Conservation (phyloP, 2,113 vertebrate species). For the Sylvietta virens region DNA sequence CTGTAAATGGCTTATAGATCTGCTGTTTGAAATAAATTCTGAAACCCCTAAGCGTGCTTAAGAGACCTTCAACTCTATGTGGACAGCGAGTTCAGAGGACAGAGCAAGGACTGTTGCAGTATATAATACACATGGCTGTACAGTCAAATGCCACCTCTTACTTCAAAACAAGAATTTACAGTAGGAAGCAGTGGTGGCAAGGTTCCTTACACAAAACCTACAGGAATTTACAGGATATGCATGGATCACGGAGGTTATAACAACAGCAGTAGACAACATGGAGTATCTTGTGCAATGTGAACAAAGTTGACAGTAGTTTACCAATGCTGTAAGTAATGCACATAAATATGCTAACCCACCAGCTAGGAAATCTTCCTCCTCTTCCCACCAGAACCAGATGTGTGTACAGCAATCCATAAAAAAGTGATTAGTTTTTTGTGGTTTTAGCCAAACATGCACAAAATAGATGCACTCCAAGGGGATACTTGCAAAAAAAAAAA, state of each 20-base stretch:
- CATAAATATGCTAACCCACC: slow-evolving; percentile 5
- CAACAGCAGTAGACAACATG: slow-evolving; percentile 37
- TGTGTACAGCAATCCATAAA: background rate
- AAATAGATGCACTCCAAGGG: background rate
- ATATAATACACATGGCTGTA: slow-evolving; percentile 50
- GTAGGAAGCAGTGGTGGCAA: slow-evolving; percentile 31
- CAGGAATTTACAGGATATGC: slow-evolving; percentile 36
- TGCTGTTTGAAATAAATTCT: slow-evolving; percentile 27
- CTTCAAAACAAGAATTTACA: slow-evolving; percentile 49
- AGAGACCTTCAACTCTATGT: slow-evolving; percentile 10
- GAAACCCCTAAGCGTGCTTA: slow-evolving; percentile 42
- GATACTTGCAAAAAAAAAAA: background rate
- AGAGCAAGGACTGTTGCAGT: slow-evolving; percentile 7
- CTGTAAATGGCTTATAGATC: slow-evolving; percentile 15
- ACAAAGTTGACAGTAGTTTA: slow-evolving; percentile 52
- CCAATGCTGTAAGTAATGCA: slow-evolving; percentile 42
- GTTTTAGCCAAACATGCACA: background rate
- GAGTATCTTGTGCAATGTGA: slow-evolving; percentile 46
- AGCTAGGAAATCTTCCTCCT: background rate
- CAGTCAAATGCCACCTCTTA: slow-evolving; percentile 41
- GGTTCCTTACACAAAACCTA: slow-evolving; percentile 44
- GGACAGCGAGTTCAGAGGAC: slow-evolving; percentile 26
- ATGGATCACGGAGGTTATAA: slow-evolving; percentile 20
- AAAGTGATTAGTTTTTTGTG: background rate
- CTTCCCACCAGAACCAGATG: slow-evolving; percentile 4